Conservation (phyloP, 2,888 invertebrate genomes). For the Anagyrus pseudococci region DNA sequence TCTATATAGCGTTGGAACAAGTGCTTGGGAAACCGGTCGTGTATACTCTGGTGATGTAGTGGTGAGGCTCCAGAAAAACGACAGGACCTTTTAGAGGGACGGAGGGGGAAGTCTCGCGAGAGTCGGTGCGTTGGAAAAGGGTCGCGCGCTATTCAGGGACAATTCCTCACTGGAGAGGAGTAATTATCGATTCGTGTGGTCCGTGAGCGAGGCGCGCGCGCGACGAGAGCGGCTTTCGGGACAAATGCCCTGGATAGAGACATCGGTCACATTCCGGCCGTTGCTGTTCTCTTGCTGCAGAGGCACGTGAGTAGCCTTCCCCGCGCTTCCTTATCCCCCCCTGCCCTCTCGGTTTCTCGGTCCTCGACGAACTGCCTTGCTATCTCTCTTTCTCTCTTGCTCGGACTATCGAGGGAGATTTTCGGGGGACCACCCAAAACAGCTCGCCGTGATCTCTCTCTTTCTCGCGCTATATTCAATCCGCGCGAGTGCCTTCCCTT, state of each 20-base stretch:
- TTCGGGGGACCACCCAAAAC: conserved; percentile 29
- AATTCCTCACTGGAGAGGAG: conserved; percentile 57
- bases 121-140: too few species aligned
- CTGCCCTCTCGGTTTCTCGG: too few species aligned
- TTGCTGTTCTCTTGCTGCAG: too few species aligned
- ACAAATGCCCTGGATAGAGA: conserved; percentile 57
- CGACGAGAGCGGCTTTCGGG: conserved; percentile 5
- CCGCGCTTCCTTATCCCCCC: conserved; percentile 40
- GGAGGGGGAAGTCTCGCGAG: too few species aligned
- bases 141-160: conserved; percentile 40
- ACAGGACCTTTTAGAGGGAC: too few species aligned
- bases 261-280: conserved; percentile 60
- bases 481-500: conserved; percentile 18
- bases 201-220: conserved; percentile 37
- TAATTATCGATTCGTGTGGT: conserved; percentile 63
- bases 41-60: too few species aligned
- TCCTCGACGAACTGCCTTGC: too few species aligned
- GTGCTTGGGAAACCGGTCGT: too few species aligned
- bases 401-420: too few species aligned
- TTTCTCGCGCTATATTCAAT: conserved; percentile 33
- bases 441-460: conserved; percentile 16
- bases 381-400: too few species aligned
- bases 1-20: too few species aligned
- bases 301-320: conserved; percentile 49
- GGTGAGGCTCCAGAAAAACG: too few species aligned